Percentiles rank a stretch among this genome's conserved stretches.
Evolutionary conservation across 2,797 vertebrate genomes (phyloP).

Genomic region (Arnoldichthys spilopterus): DNA sequence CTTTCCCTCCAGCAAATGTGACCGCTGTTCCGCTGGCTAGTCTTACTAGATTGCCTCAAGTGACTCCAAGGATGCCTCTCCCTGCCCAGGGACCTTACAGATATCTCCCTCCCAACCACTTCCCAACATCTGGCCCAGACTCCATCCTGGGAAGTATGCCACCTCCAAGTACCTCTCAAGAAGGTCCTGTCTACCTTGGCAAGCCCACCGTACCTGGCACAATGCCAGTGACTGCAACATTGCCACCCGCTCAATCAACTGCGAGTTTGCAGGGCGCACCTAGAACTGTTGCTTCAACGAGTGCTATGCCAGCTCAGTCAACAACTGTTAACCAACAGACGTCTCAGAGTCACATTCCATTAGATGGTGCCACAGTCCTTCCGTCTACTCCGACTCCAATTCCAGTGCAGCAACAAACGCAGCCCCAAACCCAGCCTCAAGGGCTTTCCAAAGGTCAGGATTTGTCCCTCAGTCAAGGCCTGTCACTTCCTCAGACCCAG

Average conservation of each 20-base stretch:
- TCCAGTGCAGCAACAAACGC: conserved; percentile 62
- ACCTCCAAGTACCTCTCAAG: conserved; percentile 74
- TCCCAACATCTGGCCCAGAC: conserved; percentile 69
- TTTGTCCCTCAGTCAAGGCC: conserved; percentile 58
- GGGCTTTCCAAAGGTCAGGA: conserved; percentile 58
- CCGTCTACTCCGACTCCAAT: conserved; percentile 64
- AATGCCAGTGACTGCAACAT: conserved; percentile 64
- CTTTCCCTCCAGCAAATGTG: conserved; percentile 82
- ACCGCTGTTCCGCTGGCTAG: conserved; percentile 91
- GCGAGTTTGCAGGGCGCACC: conserved; percentile 65
- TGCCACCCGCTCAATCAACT: conserved; percentile 64
- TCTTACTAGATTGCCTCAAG: conserved; percentile 88
- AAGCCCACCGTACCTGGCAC: conserved; percentile 77
- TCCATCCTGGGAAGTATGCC: conserved; percentile 68
- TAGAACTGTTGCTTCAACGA: conserved; percentile 60
- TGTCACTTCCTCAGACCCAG: conserved; percentile 73
- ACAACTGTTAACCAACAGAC: conserved; percentile 64
- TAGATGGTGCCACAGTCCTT: conserved; percentile 62
- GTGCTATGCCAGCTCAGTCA: conserved; percentile 51
- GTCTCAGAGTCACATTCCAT: conserved; percentile 63
- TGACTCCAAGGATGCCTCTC: conserved; percentile 87
- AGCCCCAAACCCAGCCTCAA: conserved; percentile 61
- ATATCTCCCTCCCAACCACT: conserved; percentile 82
- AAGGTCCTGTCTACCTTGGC: conserved; percentile 91
- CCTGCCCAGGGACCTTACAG: conserved; percentile 84